Evolutionary conservation across 1,140 invertebrate species (phyloP), one percentile per base, ranked within the genome.

Genomic region (Myzus persicae): DNA sequence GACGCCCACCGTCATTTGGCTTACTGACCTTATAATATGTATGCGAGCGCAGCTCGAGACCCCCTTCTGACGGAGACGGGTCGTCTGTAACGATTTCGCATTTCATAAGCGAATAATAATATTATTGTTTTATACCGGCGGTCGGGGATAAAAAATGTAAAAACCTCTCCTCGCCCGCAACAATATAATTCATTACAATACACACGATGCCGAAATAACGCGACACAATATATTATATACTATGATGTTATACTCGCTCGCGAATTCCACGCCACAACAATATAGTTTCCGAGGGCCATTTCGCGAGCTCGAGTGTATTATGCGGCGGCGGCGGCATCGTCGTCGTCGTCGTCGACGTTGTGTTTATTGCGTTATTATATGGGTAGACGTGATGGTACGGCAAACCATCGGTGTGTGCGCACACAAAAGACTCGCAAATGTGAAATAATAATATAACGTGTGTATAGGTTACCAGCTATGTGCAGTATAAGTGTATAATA

Each of bases 1-100:
- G 38, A 90, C 89, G 89, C 54, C 89, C 54, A 44, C 89, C 89
- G 51, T 90, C 89, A 90, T 90, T 67, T 90, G 89, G 38, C 89
- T 90, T 90, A 90, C 89, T 90, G 54, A 90, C 89, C 54, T 90
- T n/a, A 90, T 90, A 90, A n/a, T 40, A 7, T 67, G n/a, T 36
- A 18, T 76, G 59, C 20, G 59, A 76, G 31, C 59, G n/a, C 59
- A 18, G 14, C 38, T 5, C 11, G 36, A n/a, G 46, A 89, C n/a
- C n/a, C 48, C 36, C 87, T 89, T 88, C 44, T 31, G 85, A 6
- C 26, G n/a, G 14, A 76, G 31, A 76, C 59, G 31, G 26, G 31
- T 67, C 31, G 31, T 2, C 59, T 31, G n/a, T n/a, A 76, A 76
- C 18, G 54, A 90, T 44, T n/a, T 2, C 59, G 2, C 14, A 18